Percentiles rank a stretch among this genome's conserved stretches.
phyloP scores from a whole-genome alignment of 2,797 vertebrate species.

The Phalanger gymnotis region DNA sequence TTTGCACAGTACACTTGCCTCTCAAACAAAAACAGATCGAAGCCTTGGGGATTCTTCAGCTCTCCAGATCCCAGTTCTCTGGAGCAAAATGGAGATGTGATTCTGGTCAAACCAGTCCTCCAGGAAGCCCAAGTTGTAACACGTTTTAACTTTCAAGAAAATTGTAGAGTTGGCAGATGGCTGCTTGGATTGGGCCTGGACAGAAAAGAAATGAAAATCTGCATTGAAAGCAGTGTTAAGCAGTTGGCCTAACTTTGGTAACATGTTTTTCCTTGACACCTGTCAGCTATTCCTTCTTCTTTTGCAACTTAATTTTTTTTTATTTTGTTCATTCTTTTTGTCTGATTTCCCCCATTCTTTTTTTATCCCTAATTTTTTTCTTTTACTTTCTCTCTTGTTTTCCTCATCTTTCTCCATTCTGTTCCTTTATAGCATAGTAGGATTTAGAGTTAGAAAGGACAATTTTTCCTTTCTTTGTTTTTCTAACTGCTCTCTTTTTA shows the following conservation, averaged over 20 bases:
- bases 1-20: not conserved
- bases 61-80: not conserved
- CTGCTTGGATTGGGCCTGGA: not conserved
- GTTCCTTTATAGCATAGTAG: not conserved
- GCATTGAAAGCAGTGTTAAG: not conserved
- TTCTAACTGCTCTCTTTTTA: not conserved
- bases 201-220: not conserved
- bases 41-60: not conserved
- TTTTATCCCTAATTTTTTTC: not conserved
- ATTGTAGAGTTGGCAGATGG: not conserved
- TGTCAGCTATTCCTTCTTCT: not conserved
- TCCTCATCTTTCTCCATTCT: not conserved
- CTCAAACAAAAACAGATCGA: not conserved
- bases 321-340: not conserved
- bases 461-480: not conserved
- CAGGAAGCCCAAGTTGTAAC: not conserved
- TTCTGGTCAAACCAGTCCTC: constrained; percentile 2
- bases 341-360: not conserved
- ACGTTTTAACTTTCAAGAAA: not conserved
- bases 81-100: not conserved
- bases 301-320: not conserved
- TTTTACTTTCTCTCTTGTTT: not conserved
- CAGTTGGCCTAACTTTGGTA: not conserved
- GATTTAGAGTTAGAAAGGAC: not conserved
- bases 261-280: not conserved